A percentile compares a stretch with the other conserved stretches of the same genome.
Evolutionary conservation across 35 echinoderm and acorn worm genomes (phyloP).

Genomic region (Nesometra sesokonis): DNA sequence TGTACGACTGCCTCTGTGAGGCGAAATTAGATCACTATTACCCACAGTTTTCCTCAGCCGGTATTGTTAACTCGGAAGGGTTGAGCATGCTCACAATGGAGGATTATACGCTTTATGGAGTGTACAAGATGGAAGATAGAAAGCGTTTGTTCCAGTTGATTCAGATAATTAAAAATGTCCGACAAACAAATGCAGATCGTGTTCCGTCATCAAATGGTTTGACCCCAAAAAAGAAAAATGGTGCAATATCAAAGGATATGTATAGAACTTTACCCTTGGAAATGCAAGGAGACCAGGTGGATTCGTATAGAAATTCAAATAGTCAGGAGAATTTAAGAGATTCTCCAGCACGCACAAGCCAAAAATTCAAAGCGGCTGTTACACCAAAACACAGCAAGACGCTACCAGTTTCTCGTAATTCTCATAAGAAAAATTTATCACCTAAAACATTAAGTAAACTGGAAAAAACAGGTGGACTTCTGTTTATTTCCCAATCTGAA

Average conservation of each 20-base stretch:
- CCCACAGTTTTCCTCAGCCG: constrained; percentile 11
- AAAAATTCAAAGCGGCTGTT: too few species aligned
- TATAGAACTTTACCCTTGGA: too few species aligned
- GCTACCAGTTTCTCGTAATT: too few species aligned
- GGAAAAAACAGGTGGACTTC: constrained; percentile 11
- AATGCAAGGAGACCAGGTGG: too few species aligned
- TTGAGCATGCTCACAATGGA: constrained; percentile 37
- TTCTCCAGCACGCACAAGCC: too few species aligned
- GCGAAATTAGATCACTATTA: constrained; percentile 53
- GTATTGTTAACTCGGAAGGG: constrained; percentile 22
- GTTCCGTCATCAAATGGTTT: too few species aligned
- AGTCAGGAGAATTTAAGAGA: too few species aligned
- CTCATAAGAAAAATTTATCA: background rate
- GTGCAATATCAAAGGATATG: too few species aligned
- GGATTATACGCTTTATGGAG: constrained; percentile 45
- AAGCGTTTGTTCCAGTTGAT: constrained; percentile 42
- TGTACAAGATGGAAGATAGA: constrained; percentile 33
- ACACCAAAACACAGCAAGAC: too few species aligned
- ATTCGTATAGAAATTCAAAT: too few species aligned
- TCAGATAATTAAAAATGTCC: constrained; percentile 19
- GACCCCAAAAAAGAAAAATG: too few species aligned
- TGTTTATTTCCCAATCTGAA: constrained; percentile 17
- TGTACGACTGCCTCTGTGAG: constrained; percentile 31
- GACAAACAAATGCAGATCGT: background rate
- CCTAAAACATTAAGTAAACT: constrained; percentile 16